phyloP scores from a whole-genome alignment of 2,797 vertebrate species.

The Cyprinodon diabolis region DNA sequence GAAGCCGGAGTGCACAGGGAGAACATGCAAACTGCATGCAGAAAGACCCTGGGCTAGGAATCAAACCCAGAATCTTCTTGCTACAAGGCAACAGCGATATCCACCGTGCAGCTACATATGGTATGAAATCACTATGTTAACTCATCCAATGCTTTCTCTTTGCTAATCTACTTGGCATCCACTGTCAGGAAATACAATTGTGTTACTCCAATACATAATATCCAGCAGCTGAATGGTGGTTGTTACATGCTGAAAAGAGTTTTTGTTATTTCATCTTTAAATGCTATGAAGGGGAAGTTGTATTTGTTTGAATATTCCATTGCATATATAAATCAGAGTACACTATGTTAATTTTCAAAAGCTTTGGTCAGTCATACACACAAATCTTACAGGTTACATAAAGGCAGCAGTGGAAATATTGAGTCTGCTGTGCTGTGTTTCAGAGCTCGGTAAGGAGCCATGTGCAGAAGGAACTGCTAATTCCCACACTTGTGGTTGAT shows the following conservation, averaged over 20 bases:
- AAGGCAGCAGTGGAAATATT: conserved; percentile 4
- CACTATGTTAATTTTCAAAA: background rate
- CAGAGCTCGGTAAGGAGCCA: conserved; percentile 23
- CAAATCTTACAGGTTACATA: background rate
- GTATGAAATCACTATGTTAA: background rate
- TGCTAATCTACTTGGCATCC: background rate
- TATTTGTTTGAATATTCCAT: background rate
- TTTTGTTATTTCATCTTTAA: too few relatives aligned
- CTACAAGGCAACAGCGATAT: too few relatives aligned
- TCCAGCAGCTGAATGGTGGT: background rate
- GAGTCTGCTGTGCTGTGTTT: conserved; percentile 22
- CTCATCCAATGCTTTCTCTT: background rate
- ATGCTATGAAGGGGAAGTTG: background rate
- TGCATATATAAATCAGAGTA: background rate
- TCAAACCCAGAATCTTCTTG: too few relatives aligned
- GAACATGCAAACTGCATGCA: too few relatives aligned
- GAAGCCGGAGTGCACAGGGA: too few relatives aligned
- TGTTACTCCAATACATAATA: background rate
- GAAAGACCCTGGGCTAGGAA: too few relatives aligned
- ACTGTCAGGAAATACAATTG: background rate
- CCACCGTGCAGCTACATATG: too few relatives aligned
- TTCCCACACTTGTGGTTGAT: conserved; percentile 34
- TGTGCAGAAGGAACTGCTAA: conserved; percentile 37
- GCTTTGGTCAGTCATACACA: background rate
- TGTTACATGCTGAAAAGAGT: too few relatives aligned